Conservation (phyloP, 1,140 invertebrate genomes). For the Rhagoletis zephyria region DNA sequence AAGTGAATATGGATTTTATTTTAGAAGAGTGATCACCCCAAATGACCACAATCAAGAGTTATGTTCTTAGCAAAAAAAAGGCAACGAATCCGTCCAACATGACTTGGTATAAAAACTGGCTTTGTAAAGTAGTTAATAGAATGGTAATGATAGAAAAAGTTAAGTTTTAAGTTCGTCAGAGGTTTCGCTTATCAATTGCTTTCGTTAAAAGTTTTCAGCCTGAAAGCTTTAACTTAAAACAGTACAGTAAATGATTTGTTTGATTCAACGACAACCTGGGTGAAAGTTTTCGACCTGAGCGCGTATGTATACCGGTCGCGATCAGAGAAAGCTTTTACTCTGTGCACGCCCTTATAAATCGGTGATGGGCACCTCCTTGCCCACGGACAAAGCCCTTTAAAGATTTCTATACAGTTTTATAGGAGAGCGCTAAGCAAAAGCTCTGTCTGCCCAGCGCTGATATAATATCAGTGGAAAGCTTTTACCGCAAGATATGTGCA, state of each 20-base stretch:
- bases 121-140: background rate
- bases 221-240: background rate
- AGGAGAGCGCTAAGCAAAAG: no score
- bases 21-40: background rate
- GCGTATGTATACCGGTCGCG: no score
- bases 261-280: no score
- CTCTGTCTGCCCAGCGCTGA: no score
- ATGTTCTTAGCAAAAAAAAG: background rate
- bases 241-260: background rate
- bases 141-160: background rate
- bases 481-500: no score
- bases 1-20: background rate
- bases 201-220: background rate
- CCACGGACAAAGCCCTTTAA: no score
- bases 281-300: no score
- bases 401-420: no score
- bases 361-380: no score
- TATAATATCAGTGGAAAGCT: no score
- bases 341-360: no score
- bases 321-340: no score
- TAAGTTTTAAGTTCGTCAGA: background rate
- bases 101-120: background rate
- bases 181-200: background rate
- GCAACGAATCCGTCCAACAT: constrained; percentile 22
- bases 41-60: background rate